Evolutionary conservation across 2,113 vertebrate species (phyloP).

Genomic region (Trichechus manatus): DNA sequence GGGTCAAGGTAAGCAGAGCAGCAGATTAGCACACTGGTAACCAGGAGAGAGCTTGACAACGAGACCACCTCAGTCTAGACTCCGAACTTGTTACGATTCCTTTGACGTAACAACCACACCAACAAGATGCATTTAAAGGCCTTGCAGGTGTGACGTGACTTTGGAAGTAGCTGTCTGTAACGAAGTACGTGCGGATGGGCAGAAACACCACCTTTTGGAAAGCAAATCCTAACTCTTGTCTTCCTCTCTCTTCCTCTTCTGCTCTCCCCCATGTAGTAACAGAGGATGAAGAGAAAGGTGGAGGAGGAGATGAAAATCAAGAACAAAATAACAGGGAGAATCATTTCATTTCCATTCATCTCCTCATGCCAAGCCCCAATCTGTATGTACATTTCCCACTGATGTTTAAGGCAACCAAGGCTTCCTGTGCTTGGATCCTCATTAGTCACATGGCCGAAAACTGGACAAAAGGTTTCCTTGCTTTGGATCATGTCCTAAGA

Average conservation of each 20-base stretch:
- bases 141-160: background rate
- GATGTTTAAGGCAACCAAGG: background rate
- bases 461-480: slow-evolving; percentile 32
- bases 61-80: background rate
- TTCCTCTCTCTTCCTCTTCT: slow-evolving; percentile 40
- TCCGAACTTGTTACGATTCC: background rate
- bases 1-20: background rate
- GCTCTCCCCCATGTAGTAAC: background rate
- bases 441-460: slow-evolving; percentile 40
- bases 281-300: background rate
- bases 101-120: background rate
- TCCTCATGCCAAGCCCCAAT: background rate
- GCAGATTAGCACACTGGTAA: background rate
- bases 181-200: background rate
- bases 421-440: background rate
- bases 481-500: slow-evolving; percentile 52
- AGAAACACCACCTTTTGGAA: slow-evolving; percentile 28
- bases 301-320: background rate
- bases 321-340: slow-evolving; percentile 18
- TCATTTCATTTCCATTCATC: background rate
- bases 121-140: background rate
- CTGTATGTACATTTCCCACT: background rate
- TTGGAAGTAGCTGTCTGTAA: background rate
- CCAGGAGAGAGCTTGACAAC: background rate
- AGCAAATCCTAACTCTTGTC: slow-evolving; percentile 14